phyloP scores from a whole-genome alignment of 2,888 invertebrate genomes.

The Ernsta delagoae region DNA sequence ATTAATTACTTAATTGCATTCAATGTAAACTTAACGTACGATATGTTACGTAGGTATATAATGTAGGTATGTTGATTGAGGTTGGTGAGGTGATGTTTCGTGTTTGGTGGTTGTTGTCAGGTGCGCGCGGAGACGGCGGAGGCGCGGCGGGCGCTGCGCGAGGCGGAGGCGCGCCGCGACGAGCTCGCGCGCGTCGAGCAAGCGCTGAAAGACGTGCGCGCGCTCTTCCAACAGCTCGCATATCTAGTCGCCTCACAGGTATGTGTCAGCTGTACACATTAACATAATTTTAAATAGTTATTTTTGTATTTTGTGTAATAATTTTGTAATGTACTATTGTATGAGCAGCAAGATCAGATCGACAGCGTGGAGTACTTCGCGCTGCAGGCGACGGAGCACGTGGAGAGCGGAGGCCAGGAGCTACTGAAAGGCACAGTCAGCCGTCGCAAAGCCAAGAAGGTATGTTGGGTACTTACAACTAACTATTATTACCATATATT shows the following conservation, averaged over 20 bases:
- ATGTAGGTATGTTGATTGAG: too few species aligned
- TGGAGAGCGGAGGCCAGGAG: slow-evolving; percentile 83
- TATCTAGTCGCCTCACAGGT: slow-evolving; percentile 91
- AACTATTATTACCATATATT: too few species aligned
- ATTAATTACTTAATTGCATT: too few species aligned
- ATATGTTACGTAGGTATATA: too few species aligned
- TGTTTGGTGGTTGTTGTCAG: too few species aligned
- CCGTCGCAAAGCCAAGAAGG: slow-evolving; percentile 79
- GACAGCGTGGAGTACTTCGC: slow-evolving; percentile 89
- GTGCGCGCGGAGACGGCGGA: slow-evolving; percentile 92
- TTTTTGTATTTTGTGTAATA: too few species aligned
- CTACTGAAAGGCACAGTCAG: slow-evolving; percentile 80
- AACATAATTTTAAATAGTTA: too few species aligned
- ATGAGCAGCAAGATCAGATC: slow-evolving; percentile 85
- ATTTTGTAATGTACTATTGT: background rate
- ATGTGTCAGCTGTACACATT: background rate
- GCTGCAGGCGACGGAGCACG: slow-evolving; percentile 84
- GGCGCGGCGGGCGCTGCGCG: slow-evolving; percentile 90
- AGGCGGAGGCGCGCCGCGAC: slow-evolving; percentile 91
- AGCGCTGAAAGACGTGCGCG: slow-evolving; percentile 90
- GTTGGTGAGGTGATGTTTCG: background rate
- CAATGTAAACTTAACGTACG: too few species aligned
- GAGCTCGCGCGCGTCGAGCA: slow-evolving; percentile 93
- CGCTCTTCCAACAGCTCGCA: slow-evolving; percentile 94
- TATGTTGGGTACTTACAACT: slow-evolving; percentile 48